Evolutionary conservation across 2,113 vertebrate genomes (phyloP).

Genomic region (Panthera uncia): DNA sequence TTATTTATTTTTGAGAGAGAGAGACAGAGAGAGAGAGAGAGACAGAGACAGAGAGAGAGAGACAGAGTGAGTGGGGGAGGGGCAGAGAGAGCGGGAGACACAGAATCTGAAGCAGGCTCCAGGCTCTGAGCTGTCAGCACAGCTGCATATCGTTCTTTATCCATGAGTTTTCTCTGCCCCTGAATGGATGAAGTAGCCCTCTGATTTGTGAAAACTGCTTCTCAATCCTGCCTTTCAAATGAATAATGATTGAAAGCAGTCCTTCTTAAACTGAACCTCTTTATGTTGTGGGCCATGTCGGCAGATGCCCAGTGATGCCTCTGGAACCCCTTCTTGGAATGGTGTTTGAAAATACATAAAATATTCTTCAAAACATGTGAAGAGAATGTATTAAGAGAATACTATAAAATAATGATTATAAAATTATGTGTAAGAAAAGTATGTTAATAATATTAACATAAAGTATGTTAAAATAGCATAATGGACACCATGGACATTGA

Average conservation of each 20-base stretch:
- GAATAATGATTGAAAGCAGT: neutral
- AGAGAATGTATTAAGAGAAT: neutral
- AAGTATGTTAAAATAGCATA: neutral
- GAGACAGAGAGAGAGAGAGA: no score
- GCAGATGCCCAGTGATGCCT: neutral
- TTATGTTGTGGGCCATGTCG: neutral
- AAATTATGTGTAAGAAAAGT: neutral
- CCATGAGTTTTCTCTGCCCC: neutral
- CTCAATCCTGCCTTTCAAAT: neutral
- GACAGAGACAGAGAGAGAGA: no score
- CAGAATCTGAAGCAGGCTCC: no score
- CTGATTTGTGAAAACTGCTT: neutral
- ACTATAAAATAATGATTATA: neutral
- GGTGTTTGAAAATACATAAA: neutral
- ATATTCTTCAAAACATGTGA: neutral
- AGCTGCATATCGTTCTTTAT: neutral
- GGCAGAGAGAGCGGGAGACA: no score
- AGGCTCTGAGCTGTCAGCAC: no score
- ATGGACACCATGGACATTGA: neutral
- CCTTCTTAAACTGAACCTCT: neutral
- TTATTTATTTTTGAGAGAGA: no score
- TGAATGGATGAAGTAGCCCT: neutral
- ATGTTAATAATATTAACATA: neutral
- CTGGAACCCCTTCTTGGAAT: neutral
- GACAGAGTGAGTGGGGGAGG: no score